Conservation (phyloP, 2,888 invertebrate genomes). For the Xestia ashworthii region DNA sequence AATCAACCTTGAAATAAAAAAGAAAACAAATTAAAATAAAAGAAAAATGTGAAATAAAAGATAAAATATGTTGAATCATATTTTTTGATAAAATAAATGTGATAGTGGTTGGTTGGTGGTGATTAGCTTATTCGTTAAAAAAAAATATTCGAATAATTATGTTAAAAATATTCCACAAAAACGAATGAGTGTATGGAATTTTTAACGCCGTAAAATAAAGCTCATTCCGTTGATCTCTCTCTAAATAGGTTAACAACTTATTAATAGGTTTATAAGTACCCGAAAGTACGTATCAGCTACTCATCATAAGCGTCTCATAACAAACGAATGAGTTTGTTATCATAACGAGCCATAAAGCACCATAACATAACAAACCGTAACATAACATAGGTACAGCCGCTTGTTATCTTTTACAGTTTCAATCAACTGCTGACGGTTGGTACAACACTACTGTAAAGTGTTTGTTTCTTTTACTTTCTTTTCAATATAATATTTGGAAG, state of each 20-base stretch:
- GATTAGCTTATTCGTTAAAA: conserved; percentile 4
- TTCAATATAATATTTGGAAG: background rate
- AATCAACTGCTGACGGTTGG: conserved; percentile 34
- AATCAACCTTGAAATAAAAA: conserved; percentile 76
- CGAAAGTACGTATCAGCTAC: conserved; percentile 21
- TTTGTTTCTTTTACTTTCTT: background rate
- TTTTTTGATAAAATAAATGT: conserved; percentile 12
- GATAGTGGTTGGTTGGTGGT: conserved; percentile 65
- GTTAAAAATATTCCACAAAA: background rate
- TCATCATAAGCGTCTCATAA: conserved; percentile 45
- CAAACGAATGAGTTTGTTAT: conserved; percentile 42
- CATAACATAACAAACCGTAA: conserved; percentile 30
- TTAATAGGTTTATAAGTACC: conserved; percentile 46
- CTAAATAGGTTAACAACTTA: conserved; percentile 26
- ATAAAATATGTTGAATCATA: conserved; percentile 13
- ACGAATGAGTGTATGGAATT: background rate
- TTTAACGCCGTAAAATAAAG: background rate
- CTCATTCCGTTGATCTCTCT: background rate
- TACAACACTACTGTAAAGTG: background rate
- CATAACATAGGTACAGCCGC: conserved; percentile 15
- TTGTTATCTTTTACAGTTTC: conserved; percentile 46
- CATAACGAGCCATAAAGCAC: conserved; percentile 45
- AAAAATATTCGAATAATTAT: background rate
- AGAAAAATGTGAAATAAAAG: conserved; percentile 24
- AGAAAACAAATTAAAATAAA: conserved; percentile 59